Evolutionary conservation across 37 sponge, comb jelly and placozoan species (phyloP).

Genomic region (Ianthella basta): DNA sequence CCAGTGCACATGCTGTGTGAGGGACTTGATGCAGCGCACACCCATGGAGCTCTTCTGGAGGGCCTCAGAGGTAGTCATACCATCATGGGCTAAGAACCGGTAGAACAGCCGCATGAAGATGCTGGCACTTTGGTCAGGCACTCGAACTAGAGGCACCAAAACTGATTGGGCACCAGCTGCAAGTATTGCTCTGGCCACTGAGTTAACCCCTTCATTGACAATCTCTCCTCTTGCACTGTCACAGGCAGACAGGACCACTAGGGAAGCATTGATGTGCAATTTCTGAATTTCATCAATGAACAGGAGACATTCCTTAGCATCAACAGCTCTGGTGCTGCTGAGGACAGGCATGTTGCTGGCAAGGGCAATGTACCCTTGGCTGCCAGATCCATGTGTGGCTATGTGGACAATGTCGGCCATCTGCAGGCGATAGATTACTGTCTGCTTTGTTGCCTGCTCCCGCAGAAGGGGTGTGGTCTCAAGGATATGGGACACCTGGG

Average conservation of each 20-base stretch:
- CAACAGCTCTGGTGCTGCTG: background rate
- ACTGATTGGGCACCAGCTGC: slow-evolving; percentile 78
- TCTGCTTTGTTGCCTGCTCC: slow-evolving; percentile 68
- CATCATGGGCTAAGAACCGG: slow-evolving; percentile 54
- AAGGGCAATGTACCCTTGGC: slow-evolving; percentile 61
- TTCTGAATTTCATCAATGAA: slow-evolving; percentile 58
- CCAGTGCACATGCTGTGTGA: slow-evolving; percentile 76
- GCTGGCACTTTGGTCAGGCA: slow-evolving; percentile 69
- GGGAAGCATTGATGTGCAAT: slow-evolving; percentile 47
- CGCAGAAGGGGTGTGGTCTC: slow-evolving; percentile 47
- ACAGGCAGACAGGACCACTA: slow-evolving; percentile 75
- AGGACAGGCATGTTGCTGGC: slow-evolving; percentile 6
- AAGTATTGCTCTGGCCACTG: slow-evolving; percentile 72
- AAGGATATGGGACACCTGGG: slow-evolving; percentile 62
- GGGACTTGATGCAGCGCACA: slow-evolving; percentile 66
- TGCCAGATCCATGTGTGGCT: slow-evolving; percentile 71
- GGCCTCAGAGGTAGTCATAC: slow-evolving; percentile 40
- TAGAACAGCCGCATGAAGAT: slow-evolving; percentile 82
- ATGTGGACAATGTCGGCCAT: slow-evolving; percentile 65
- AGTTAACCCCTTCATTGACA: slow-evolving; percentile 61
- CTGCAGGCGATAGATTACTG: slow-evolving; percentile 46
- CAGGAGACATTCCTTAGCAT: slow-evolving; percentile 39
- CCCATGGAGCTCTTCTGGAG: slow-evolving; percentile 75
- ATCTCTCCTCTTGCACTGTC: slow-evolving; percentile 50
- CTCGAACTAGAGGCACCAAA: slow-evolving; percentile 64